These are phyloP conservation scores for Arrhopalites spinosus DNA, from an alignment of 2,888 invertebrate genomes.

Conservation along the genomic window DNA sequence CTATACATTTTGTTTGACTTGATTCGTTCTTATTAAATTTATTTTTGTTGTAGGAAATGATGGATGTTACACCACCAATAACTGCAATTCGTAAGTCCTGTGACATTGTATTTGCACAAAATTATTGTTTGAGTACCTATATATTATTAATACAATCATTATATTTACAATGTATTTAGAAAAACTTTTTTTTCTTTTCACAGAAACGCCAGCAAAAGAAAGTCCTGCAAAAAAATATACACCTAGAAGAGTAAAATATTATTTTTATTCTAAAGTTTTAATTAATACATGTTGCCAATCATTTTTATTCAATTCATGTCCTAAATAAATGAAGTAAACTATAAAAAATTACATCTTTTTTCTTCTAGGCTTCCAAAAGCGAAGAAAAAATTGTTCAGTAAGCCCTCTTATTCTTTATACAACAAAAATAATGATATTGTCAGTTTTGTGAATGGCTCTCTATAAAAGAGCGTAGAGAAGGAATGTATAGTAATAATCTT, in stretches of 20 bases:
- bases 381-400: conserved; percentile 36
- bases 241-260: conserved; percentile 49
- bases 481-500: no score
- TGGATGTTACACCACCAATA: conserved; percentile 55
- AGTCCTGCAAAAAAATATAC: conserved; percentile 48
- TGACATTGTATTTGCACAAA: no score
- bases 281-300: no score
- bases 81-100: conserved; percentile 55
- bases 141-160: no score
- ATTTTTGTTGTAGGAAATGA: conserved; percentile 52
- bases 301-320: neutral
- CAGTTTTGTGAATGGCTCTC: no score
- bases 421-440: neutral
- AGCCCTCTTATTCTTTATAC: conserved; percentile 1
- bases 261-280: conserved; percentile 5
- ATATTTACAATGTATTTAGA: no score
- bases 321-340: neutral
- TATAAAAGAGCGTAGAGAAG: no score
- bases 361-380: conserved; percentile 52
- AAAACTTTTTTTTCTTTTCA: no score
- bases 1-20: no score
- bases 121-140: no score
- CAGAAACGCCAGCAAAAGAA: conserved; percentile 49
- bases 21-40: neutral
- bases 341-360: conserved; percentile 15